Base-by-base conservation (phyloP, 1,140 invertebrate species). In the Trinorchestia longiramus region DNA sequence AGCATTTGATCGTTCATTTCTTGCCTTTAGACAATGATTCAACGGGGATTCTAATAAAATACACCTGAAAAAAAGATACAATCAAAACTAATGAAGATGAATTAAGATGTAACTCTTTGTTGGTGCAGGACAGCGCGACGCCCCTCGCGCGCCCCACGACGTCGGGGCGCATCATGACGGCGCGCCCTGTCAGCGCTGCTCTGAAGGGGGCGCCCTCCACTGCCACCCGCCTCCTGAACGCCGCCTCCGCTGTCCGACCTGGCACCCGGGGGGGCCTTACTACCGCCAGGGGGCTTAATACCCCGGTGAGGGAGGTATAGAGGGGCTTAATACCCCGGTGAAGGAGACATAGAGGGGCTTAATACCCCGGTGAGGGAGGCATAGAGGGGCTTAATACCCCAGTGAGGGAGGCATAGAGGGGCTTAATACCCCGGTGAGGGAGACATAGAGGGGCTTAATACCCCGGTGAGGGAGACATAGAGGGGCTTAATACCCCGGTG, bases 251-350 rank as follows among this genome's bases (percentile, higher is more conserved):
- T 44, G 96, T 96, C 47, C 96, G 96, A 11, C 96, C 96, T 45
- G 96, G 96, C 43, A 96, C 96, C 47, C 95, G 96, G 19, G 96
- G 96, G 62, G 96, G 96, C 47, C 95, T 96, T 45, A 96, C 96
- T 57, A 96, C 96, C 90, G 96, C 96, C 87, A 96, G 95, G 90
- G 96, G 96, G 36, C 96, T 96, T 92, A 96, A 95, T 92, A 96
- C 96, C 42, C 96, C 96, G 6, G 96, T 96, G 77, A 42, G 62
- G 15, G 62, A 28, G 28, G 28, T 3, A 77, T 53, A 3, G 11
- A 36, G 62, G 62, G 62, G 11, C 11, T 77, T 1, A 77, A 77
- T 36, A 23, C 11, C 28, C 62, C 28, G 15, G 62, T 23, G 62
- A 36, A 28, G 8, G 28, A 28, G 62, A 28, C n/a, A 53, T 8